Percentiles rank a stretch among this genome's conserved stretches.
Evolutionary conservation across 2,113 vertebrate genomes (phyloP).

Genomic region (Ctenomys sociabilis): DNA sequence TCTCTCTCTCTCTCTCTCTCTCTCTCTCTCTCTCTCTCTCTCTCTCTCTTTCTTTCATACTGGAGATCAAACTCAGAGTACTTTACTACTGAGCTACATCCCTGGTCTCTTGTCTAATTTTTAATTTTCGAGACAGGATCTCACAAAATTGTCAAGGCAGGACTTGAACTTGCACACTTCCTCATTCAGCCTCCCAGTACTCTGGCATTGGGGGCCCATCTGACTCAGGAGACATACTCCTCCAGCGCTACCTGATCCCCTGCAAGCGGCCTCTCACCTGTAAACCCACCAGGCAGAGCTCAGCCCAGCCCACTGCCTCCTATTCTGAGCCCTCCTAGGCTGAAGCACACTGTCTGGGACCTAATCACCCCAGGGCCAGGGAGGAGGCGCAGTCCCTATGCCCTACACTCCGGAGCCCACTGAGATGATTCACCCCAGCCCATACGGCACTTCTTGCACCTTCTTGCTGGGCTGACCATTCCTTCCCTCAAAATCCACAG

Average conservation of each 20-base stretch:
- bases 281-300: background rate
- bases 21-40: too few relatives aligned
- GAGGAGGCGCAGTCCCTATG: background rate
- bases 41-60: too few relatives aligned
- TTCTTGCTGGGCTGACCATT: background rate
- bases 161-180: too few relatives aligned
- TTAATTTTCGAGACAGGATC: too few relatives aligned
- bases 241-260: background rate
- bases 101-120: too few relatives aligned
- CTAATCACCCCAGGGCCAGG: background rate
- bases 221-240: too few relatives aligned
- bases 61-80: too few relatives aligned
- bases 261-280: background rate
- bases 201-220: too few relatives aligned
- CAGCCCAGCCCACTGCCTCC: background rate
- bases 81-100: too few relatives aligned
- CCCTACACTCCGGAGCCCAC: background rate
- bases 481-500: background rate
- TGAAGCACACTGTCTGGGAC: background rate
- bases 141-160: too few relatives aligned
- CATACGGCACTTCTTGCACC: background rate
- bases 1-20: too few relatives aligned
- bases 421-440: background rate
- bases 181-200: too few relatives aligned
- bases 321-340: background rate